Evolutionary conservation across 2,113 vertebrate species (phyloP).

Genomic region (Amia ocellicauda): DNA sequence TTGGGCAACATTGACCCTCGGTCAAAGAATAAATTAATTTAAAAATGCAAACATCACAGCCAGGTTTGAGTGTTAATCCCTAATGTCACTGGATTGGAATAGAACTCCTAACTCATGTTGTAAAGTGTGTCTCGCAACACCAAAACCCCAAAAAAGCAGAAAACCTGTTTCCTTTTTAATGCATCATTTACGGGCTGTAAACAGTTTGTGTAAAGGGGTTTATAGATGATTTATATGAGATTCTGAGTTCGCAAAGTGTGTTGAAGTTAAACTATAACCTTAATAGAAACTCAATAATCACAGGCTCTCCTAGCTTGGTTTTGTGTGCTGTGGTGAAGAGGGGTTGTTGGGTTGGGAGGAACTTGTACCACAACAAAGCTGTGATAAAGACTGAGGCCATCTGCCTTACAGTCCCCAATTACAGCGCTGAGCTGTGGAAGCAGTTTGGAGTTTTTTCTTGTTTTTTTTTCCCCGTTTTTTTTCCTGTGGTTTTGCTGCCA

Average conservation of each 20-base stretch:
- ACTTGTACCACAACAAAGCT: conserved; percentile 24
- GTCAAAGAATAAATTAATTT: conserved; percentile 11
- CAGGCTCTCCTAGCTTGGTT: conserved; percentile 23
- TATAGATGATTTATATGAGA: conserved; percentile 51
- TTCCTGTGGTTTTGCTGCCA: conserved; percentile 19
- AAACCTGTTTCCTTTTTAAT: conserved; percentile 55
- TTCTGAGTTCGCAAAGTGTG: conserved; percentile 32
- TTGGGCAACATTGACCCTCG: conserved; percentile 24
- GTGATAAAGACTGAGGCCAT: conserved; percentile 24
- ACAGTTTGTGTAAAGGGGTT: conserved; percentile 56
- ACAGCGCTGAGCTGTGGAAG: conserved; percentile 21
- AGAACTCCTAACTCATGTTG: conserved; percentile 19
- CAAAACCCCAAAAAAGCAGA: conserved; percentile 33
- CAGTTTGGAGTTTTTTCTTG: conserved; percentile 25
- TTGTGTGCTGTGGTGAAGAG: conserved; percentile 20
- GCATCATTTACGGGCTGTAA: conserved; percentile 58
- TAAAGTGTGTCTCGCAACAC: conserved; percentile 32
- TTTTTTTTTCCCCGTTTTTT: conserved; percentile 14
- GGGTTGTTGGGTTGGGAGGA: conserved; percentile 25
- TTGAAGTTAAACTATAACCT: conserved; percentile 40
- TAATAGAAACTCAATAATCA: conserved; percentile 34
- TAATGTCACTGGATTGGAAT: conserved; percentile 15
- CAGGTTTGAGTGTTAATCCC: conserved; percentile 15
- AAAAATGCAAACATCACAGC: conserved; percentile 16
- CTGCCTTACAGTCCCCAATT: conserved; percentile 25